Evolutionary conservation across 2,113 vertebrate species (phyloP).

Genomic region (Saiga tatarica): DNA sequence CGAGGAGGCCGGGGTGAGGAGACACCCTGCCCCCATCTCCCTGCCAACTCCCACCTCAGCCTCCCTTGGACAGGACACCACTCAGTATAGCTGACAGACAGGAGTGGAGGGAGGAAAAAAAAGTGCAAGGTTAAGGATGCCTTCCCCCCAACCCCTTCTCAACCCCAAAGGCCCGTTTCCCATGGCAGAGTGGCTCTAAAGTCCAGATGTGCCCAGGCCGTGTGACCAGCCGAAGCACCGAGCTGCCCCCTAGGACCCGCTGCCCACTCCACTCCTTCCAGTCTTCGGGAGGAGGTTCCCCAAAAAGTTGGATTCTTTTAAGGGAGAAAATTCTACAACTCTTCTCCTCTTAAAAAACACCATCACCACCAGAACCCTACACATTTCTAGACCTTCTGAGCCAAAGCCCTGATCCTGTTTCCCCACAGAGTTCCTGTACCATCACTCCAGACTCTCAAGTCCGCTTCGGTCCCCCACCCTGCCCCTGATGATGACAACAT

Average conservation of each 20-base stretch:
- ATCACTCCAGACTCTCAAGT: background rate
- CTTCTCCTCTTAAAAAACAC: background rate
- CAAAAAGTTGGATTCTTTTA: background rate
- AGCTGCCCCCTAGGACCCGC: background rate
- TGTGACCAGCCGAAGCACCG: background rate
- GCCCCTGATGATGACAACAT: background rate
- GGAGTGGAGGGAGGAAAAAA: background rate
- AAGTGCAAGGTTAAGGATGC: background rate
- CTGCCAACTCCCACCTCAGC: background rate
- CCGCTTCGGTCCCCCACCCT: fast-evolving
- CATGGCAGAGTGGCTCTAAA: background rate
- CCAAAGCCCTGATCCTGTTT: background rate
- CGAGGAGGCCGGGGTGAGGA: constrained; percentile 76
- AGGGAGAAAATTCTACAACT: constrained; percentile 25
- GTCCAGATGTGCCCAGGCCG: background rate
- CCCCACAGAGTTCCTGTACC: background rate
- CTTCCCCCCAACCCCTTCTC: background rate
- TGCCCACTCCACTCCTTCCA: background rate
- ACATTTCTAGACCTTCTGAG: background rate
- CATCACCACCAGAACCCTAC: background rate
- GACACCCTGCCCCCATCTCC: constrained; percentile 69
- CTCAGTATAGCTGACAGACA: background rate
- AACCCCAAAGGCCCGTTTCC: too few relatives aligned
- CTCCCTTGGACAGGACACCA: background rate
- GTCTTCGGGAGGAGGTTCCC: background rate